phyloP scores from a whole-genome alignment of 2,113 vertebrate species.

The Thomomys bottae region DNA sequence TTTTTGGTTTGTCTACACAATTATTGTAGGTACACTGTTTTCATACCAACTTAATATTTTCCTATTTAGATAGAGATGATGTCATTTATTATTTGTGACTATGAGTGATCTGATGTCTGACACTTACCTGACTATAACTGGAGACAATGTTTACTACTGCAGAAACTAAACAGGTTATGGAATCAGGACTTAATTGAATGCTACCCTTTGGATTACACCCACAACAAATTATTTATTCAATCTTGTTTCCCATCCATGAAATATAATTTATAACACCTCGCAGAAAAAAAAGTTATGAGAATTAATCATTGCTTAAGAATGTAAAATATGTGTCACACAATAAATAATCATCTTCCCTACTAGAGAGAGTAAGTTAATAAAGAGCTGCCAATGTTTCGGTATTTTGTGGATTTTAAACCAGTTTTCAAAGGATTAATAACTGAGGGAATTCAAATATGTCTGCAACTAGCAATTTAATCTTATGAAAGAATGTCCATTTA shows the following conservation, averaged over 20 bases:
- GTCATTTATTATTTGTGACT: neutral
- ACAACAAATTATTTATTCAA: neutral
- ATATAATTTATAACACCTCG: slow-evolving; percentile 24
- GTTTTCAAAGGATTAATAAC: slow-evolving; percentile 24
- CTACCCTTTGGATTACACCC: neutral
- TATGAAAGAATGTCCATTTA: slow-evolving; percentile 48
- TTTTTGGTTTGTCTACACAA: slow-evolving; percentile 19
- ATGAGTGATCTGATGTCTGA: neutral
- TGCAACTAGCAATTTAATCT: slow-evolving; percentile 21
- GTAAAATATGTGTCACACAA: neutral
- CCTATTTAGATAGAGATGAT: neutral
- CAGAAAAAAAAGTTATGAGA: neutral
- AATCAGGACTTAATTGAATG: neutral
- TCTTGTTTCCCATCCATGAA: slow-evolving; percentile 16
- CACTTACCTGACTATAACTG: neutral
- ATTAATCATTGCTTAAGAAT: neutral
- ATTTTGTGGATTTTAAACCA: neutral
- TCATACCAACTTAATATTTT: neutral
- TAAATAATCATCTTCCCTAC: slow-evolving; percentile 21
- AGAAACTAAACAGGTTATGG: neutral
- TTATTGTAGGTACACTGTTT: slow-evolving; percentile 15
- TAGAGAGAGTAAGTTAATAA: neutral
- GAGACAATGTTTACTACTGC: neutral
- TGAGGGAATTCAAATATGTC: slow-evolving; percentile 19
- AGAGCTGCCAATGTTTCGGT: neutral